Conservation (phyloP, 2,113 vertebrate species). For the Entomyzon cyanotis region DNA sequence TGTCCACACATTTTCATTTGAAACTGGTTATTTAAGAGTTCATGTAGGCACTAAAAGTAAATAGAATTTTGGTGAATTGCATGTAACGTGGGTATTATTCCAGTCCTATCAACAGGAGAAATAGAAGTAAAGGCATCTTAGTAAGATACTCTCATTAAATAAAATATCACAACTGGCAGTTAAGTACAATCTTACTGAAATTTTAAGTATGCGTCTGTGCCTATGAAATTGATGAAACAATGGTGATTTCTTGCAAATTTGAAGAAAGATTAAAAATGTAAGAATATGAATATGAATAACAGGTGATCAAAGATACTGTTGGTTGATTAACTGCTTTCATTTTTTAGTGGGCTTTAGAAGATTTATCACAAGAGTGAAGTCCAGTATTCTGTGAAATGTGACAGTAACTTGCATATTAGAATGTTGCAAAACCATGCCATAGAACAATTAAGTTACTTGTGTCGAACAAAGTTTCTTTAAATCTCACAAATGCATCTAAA, state of each 20-base stretch:
- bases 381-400: not conserved
- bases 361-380: not conserved
- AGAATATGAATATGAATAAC: not conserved
- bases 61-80: not conserved
- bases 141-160: not conserved
- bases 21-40: not conserved
- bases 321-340: not conserved
- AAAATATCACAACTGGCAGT: not conserved
- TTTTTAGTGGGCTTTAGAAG: not conserved
- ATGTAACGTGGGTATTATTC: not conserved
- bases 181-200: not conserved
- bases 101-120: not conserved
- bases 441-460: not conserved
- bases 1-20: fast-evolving
- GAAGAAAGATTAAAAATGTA: not conserved
- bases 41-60: not conserved
- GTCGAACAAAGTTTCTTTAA: not conserved
- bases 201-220: not conserved
- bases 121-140: not conserved
- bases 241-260: not conserved
- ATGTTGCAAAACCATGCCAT: not conserved
- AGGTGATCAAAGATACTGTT: not conserved
- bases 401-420: not conserved
- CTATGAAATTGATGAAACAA: not conserved
- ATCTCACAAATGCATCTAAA: not conserved